Evolutionary conservation across 2,113 vertebrate species (phyloP).

Genomic region (Oncorhynchus mykiss): DNA sequence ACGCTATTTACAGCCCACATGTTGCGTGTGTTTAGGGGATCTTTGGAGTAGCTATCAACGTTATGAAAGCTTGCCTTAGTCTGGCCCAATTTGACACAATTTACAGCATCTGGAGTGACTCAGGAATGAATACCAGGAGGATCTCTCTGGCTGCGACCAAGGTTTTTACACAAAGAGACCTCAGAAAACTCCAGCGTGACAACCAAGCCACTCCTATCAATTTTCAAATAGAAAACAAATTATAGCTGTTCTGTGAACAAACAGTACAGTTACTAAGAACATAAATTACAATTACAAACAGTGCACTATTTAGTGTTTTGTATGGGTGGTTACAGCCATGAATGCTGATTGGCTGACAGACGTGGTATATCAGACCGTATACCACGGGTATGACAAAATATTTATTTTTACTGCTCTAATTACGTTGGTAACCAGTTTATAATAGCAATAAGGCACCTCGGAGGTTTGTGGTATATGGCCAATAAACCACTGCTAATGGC

Average conservation of each 20-base stretch:
- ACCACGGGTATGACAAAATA: too few relatives aligned
- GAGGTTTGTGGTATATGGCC: too few relatives aligned
- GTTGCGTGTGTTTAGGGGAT: constrained; percentile 24
- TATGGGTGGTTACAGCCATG: too few relatives aligned
- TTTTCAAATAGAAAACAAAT: constrained; percentile 58
- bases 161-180: constrained; percentile 62
- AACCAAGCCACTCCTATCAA: constrained; percentile 66
- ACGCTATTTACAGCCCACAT: constrained; percentile 20
- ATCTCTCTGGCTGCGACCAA: constrained; percentile 67
- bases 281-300: constrained; percentile 28
- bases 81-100: constrained; percentile 65
- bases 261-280: constrained; percentile 46
- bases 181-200: constrained; percentile 67
- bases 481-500: too few relatives aligned
- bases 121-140: constrained; percentile 52
- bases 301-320: too few relatives aligned
- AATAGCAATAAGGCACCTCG: too few relatives aligned
- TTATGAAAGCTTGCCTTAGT: constrained; percentile 58
- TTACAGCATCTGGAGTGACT: constrained; percentile 67
- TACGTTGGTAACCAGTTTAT: too few relatives aligned
- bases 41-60: constrained; percentile 35
- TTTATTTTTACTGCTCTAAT: too few relatives aligned
- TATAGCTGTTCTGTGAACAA: constrained; percentile 48
- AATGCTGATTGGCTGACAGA: too few relatives aligned
- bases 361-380: too few relatives aligned